Evolutionary conservation across 2,113 vertebrate species (phyloP).

Genomic region (Eidolon helvum): DNA sequence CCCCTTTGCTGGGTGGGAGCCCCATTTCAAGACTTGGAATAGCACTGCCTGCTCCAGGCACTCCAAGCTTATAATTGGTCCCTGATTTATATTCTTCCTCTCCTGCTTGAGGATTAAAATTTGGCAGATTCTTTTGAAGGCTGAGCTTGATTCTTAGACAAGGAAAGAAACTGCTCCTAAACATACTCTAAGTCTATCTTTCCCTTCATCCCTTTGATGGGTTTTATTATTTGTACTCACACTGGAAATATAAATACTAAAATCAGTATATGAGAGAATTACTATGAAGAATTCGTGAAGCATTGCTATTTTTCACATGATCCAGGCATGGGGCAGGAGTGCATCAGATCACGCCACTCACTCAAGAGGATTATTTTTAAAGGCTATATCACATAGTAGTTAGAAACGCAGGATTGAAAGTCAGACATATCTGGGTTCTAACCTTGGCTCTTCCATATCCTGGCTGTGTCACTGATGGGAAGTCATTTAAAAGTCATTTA

Average conservation of each 20-base stretch:
- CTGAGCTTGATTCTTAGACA: background rate
- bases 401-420: constrained; percentile 53
- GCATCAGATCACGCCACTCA: background rate
- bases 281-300: constrained; percentile 45
- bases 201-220: background rate
- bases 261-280: constrained; percentile 41
- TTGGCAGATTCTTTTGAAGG: constrained; percentile 32
- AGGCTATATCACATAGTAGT: background rate
- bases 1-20: background rate
- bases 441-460: constrained; percentile 43
- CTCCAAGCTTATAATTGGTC: background rate
- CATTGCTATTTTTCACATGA: constrained; percentile 41
- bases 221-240: constrained; percentile 49
- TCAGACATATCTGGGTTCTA: constrained; percentile 44
- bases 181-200: background rate
- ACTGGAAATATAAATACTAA: constrained; percentile 49
- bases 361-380: constrained; percentile 3
- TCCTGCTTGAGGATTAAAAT: constrained; percentile 30
- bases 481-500: constrained; percentile 67
- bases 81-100: background rate
- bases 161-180: constrained; percentile 37
- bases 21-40: background rate
- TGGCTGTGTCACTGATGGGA: constrained; percentile 27
- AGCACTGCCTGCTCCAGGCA: background rate
- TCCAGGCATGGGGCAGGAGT: background rate